These are phyloP conservation scores for Zaprionus lineosus DNA, from an alignment of 2,888 invertebrate genomes.

Conservation along the genomic window DNA sequence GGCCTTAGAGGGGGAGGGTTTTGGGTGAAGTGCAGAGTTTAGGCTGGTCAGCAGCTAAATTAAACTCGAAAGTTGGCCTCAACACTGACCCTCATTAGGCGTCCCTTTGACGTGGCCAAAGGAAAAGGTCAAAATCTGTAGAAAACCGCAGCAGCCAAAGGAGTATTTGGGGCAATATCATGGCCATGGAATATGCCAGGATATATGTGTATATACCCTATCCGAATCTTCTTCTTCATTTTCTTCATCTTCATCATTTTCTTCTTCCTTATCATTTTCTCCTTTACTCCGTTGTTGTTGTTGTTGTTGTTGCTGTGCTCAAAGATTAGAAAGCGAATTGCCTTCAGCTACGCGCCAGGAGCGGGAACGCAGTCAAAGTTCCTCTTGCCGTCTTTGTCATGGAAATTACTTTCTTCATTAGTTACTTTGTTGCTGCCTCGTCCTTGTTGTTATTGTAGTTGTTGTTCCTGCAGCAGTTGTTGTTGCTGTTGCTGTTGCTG, in stretches of 20 bases:
- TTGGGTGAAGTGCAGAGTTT: conserved; percentile 56
- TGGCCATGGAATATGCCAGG: not conserved
- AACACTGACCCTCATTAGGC: conserved; percentile 69
- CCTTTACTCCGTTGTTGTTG: not conserved
- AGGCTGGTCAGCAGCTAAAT: conserved; percentile 74
- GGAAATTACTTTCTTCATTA: conserved; percentile 81
- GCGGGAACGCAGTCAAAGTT: conserved; percentile 13
- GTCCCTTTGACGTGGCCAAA: conserved; percentile 30
- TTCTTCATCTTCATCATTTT: too few species aligned
- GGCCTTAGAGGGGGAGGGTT: not conserved
- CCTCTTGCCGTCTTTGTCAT: conserved; percentile 71
- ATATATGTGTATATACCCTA: conserved; percentile 11
- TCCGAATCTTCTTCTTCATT: too few species aligned
- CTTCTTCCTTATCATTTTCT: too few species aligned
- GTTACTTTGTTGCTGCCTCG: conserved; percentile 66
- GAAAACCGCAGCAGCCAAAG: conserved; percentile 34
- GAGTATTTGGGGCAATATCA: conserved; percentile 16
- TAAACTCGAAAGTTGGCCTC: conserved; percentile 48
- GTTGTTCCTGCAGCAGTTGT: not conserved
- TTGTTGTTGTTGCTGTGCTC: conserved; percentile 4
- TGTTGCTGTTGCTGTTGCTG: conserved; percentile 65
- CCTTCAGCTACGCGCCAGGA: conserved; percentile 30
- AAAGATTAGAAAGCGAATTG: conserved; percentile 48
- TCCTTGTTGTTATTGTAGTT: too few species aligned
- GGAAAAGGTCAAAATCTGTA: conserved; percentile 58